phyloP scores from a whole-genome alignment of 2,888 invertebrate species.

The Ashinkailepas kermadecensis region DNA sequence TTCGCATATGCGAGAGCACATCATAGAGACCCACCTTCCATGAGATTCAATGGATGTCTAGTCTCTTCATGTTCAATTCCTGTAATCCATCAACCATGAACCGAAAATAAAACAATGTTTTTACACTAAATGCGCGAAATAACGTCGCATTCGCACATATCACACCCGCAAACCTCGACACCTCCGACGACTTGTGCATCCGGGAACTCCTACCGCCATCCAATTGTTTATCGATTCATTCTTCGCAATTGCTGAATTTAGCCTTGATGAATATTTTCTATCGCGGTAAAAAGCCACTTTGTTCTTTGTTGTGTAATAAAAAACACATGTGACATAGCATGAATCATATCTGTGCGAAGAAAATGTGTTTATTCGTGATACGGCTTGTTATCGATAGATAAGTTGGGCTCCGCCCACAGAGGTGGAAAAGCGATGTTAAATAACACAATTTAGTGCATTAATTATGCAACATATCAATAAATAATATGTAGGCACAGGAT shows the following conservation, averaged over 20 bases:
- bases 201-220: neutral
- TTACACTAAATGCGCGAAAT: neutral
- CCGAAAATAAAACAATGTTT: neutral
- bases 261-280: no score
- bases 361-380: no score
- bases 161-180: neutral
- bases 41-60: constrained; percentile 13
- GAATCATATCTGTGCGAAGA: no score
- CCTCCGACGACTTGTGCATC: neutral
- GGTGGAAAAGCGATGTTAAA: neutral
- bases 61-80: neutral
- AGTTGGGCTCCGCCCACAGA: neutral
- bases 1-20: neutral
- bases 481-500: no score
- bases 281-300: no score
- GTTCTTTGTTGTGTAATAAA: no score
- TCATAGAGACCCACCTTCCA: neutral
- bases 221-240: neutral
- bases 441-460: no score
- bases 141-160: neutral
- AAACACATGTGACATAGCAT: no score
- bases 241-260: no score
- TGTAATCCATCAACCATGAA: neutral
- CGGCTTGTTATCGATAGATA: neutral
- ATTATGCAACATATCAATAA: no score